These are phyloP conservation scores for Listronotus bonariensis DNA, from an alignment of 1,140 invertebrate species.

Conservation along the genomic window DNA sequence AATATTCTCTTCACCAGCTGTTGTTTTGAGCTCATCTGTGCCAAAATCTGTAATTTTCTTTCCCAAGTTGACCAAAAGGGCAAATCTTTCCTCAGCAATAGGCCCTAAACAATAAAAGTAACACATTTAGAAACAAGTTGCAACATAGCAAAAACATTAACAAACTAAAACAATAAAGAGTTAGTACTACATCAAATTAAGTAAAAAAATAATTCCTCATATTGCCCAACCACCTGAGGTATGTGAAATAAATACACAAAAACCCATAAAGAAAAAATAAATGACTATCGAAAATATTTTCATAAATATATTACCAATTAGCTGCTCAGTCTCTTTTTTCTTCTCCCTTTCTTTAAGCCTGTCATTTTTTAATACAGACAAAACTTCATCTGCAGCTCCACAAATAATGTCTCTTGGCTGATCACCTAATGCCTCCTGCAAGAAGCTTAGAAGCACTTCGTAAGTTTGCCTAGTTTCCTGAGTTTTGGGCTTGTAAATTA, in stretches of 20 bases:
- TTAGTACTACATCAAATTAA: too few species aligned
- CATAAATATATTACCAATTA: constrained; percentile 69
- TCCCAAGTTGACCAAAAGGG: constrained; percentile 91
- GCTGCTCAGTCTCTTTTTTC: constrained; percentile 87
- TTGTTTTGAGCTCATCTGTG: constrained; percentile 73
- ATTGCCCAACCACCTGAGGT: too few species aligned
- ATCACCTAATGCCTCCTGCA: constrained; percentile 97
- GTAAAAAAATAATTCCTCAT: too few species aligned
- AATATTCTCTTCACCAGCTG: constrained; percentile 81
- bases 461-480: constrained; percentile 97
- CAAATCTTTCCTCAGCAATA: constrained; percentile 93
- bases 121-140: not conserved
- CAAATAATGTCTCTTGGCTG: constrained; percentile 96
- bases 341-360: constrained; percentile 91
- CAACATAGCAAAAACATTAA: too few species aligned
- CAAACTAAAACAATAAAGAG: too few species aligned
- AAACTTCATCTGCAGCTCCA: constrained; percentile 97
- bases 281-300: not conserved
- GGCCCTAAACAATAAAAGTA: constrained; percentile 46
- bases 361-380: constrained; percentile 95
- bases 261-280: too few species aligned
- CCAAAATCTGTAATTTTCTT: constrained; percentile 99
- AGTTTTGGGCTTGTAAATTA: constrained; percentile 95
- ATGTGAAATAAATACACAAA: too few species aligned
- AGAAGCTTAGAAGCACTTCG: constrained; percentile 93